Percentiles rank a stretch among this genome's conserved stretches.
These are phyloP conservation scores for Dolichomitus sp. DNA, from an alignment of 2,888 invertebrate species.

Conservation along the genomic window DNA sequence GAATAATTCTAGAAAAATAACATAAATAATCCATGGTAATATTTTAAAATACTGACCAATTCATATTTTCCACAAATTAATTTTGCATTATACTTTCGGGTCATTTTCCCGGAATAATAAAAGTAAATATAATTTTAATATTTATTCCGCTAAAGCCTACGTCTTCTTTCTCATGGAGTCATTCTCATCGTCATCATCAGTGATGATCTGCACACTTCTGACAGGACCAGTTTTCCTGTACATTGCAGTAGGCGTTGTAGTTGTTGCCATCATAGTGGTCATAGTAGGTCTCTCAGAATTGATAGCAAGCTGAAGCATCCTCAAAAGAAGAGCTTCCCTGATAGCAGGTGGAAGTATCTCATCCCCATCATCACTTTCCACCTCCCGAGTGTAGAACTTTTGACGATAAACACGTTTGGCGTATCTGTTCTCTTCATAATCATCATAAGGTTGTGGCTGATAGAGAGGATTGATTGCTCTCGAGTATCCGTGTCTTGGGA, in stretches of 20 bases:
- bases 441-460: constrained; percentile 80
- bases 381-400: constrained; percentile 79
- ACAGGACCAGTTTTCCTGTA: constrained; percentile 88
- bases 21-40: neutral
- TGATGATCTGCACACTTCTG: constrained; percentile 91
- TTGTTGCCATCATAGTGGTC: constrained; percentile 84
- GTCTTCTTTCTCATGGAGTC: constrained; percentile 80
- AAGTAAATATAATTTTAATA: neutral
- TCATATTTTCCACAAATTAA: neutral
- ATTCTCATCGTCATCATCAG: constrained; percentile 87
- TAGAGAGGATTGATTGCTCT: constrained; percentile 77
- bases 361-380: constrained; percentile 85
- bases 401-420: constrained; percentile 82
- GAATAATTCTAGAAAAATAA: neutral
- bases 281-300: constrained; percentile 87
- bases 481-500: constrained; percentile 77
- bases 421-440: constrained; percentile 81
- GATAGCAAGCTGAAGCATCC: constrained; percentile 92
- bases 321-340: constrained; percentile 90
- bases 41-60: neutral
- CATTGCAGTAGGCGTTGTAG: constrained; percentile 79
- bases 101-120: neutral
- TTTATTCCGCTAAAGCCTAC: constrained; percentile 49
- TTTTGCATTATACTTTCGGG: neutral
- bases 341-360: constrained; percentile 91